These are phyloP conservation scores for Pollenia labialis DNA, from an alignment of 2,888 invertebrate species.

Conservation along the genomic window DNA sequence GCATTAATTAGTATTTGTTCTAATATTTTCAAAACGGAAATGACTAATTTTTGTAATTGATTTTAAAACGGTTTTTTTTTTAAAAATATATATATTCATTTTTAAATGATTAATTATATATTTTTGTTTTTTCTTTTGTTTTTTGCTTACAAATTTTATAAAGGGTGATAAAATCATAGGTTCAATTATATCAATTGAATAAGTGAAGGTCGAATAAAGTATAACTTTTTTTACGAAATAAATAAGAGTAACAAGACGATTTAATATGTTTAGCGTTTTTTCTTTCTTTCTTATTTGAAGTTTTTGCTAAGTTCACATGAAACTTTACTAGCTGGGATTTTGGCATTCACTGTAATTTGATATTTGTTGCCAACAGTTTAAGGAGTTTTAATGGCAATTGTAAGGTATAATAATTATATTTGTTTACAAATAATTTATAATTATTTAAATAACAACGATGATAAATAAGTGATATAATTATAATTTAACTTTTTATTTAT, in stretches of 20 bases:
- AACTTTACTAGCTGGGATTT: no score
- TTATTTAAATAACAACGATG: no score
- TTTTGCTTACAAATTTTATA: conserved; percentile 8
- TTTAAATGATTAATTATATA: conserved; percentile 28
- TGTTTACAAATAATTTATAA: background rate
- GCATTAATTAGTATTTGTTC: background rate
- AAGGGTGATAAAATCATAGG: conserved; percentile 24
- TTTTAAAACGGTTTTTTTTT: conserved; percentile 50
- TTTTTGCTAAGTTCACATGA: no score
- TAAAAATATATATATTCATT: conserved; percentile 22
- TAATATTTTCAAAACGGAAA: conserved; percentile 30
- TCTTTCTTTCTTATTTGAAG: no score
- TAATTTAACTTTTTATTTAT: no score
- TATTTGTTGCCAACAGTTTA: background rate
- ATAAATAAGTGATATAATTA: no score
- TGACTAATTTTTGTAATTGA: conserved; percentile 57
- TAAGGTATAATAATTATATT: background rate
- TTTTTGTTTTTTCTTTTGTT: background rate
- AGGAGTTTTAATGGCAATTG: background rate
- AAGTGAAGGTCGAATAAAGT: no score
- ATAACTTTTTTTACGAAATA: no score
- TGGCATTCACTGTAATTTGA: background rate
- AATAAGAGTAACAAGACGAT: no score
- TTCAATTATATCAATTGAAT: background rate
- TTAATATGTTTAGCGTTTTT: no score